Evolutionary conservation across 2,888 invertebrate genomes (phyloP), one percentile per base, ranked within the genome.

Genomic region (Eupelmus urozonus): DNA sequence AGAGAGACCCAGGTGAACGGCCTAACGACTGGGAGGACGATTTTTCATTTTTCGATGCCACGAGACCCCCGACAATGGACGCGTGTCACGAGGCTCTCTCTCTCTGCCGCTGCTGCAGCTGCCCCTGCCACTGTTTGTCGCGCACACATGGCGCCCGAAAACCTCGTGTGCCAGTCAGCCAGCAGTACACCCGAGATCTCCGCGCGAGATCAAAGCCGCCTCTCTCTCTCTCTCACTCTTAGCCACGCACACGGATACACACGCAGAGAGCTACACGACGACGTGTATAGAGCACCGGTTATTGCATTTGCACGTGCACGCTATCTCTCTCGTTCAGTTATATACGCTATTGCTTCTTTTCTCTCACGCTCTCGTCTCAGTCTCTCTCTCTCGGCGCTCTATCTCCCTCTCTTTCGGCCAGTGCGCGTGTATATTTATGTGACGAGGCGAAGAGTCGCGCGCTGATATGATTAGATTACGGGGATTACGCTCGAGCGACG

Each of bases 31-130:
- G 76, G 60, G 80, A 83, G 85, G 84, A 83, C 85, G 85, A 89
- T 89, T 89, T 88, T 89, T 89, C 89, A 89, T 88, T 88, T 88
- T 85, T 87, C 87, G 88, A 87, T 87, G 87, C 87, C 74, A 85
- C 86, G 85, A 86, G 86, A 85, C 85, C 84, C 82, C 84, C 86
- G 87, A 89, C 89, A 89, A 89, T 89, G 88, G 88, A 88, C 89
- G 89, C 89, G 88, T 89, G 89, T 89, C 89, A 87, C 86, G 85
- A 70, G 75, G 42, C 85, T 81, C 70, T 85, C 83, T 83, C 87
- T 87, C 87, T 88, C 88, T 87, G 88, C 87, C n/a, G 11, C 23
- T 4, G 77, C 74, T 74, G 71, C 77, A 74, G 77, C 77, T 70
- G 77, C 72, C 53, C n/a, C 85, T 84, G 86, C 88, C 85, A 67